These are phyloP conservation scores for Oasisia sp. DNA, from an alignment of 2,888 invertebrate species.

Conservation along the genomic window DNA sequence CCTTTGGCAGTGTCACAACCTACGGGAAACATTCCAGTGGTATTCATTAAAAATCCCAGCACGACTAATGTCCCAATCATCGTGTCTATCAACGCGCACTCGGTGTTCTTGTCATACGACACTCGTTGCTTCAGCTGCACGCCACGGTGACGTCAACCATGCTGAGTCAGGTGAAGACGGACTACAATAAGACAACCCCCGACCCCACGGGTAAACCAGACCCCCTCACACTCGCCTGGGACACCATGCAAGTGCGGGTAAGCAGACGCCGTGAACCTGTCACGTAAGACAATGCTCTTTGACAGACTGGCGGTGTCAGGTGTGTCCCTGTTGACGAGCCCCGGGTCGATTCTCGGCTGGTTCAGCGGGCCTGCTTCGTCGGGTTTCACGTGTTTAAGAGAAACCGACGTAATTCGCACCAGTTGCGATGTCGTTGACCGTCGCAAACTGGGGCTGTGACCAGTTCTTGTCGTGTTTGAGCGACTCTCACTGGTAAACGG, in stretches of 20 bases:
- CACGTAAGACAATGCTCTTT: not conserved
- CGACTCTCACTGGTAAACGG: no score
- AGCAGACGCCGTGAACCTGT: not conserved
- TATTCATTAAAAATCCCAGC: no score
- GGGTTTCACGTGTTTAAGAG: not conserved
- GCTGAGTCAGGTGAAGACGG: not conserved
- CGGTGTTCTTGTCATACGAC: no score
- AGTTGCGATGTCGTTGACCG: not conserved
- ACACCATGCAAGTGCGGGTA: constrained; percentile 1
- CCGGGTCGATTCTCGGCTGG: not conserved
- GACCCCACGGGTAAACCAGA: not conserved
- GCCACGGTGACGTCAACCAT: not conserved
- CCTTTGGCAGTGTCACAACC: no score
- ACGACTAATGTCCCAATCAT: no score
- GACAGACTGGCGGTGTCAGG: not conserved
- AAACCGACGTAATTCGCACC: not conserved
- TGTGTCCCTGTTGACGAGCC: not conserved
- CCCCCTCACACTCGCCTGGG: not conserved
- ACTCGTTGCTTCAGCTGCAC: not conserved
- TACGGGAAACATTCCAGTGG: no score
- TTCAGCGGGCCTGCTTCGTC: not conserved
- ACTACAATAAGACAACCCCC: not conserved
- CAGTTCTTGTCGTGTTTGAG: no score
- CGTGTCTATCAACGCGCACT: no score
- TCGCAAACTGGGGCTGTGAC: not conserved